Percentiles rank a stretch among this genome's conserved stretches.
phyloP scores from a whole-genome alignment of 1,140 invertebrate species.

The Sarcophaga peregrina region DNA sequence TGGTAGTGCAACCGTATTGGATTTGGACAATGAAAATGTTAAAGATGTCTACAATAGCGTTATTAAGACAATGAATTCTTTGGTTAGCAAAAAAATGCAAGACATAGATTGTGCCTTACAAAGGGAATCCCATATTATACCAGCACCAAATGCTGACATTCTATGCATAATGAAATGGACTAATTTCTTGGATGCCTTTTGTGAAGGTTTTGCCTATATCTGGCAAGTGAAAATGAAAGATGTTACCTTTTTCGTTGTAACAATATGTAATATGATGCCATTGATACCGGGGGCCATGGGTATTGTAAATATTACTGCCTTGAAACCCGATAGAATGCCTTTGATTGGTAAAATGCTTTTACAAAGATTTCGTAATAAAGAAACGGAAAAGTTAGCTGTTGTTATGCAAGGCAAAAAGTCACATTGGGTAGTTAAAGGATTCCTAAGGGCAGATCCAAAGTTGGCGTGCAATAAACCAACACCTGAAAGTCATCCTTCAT shows the following conservation, averaged over 20 bases:
- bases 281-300: slow-evolving; percentile 54
- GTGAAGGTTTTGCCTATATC: slow-evolving; percentile 55
- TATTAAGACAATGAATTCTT: slow-evolving; percentile 59
- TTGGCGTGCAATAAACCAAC: slow-evolving; percentile 61
- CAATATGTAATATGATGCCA: slow-evolving; percentile 59
- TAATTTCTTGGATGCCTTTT: slow-evolving; percentile 58
- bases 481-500: slow-evolving; percentile 57
- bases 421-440: slow-evolving; percentile 62
- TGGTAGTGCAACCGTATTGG: neutral
- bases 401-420: slow-evolving; percentile 61
- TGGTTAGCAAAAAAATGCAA: slow-evolving; percentile 64
- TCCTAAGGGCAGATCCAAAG: slow-evolving; percentile 54
- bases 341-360: slow-evolving; percentile 58
- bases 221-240: slow-evolving; percentile 60
- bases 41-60: slow-evolving; percentile 56
- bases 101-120: slow-evolving; percentile 61
- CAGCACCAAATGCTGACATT: slow-evolving; percentile 59
- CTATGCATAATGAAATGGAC: slow-evolving; percentile 63
- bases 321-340: slow-evolving; percentile 46
- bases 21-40: slow-evolving; percentile 38
- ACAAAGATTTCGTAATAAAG: slow-evolving; percentile 49
- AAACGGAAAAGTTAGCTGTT: slow-evolving; percentile 55
- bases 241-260: slow-evolving; percentile 55
- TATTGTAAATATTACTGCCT: slow-evolving; percentile 54
- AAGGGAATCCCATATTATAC: slow-evolving; percentile 62